phyloP scores from a whole-genome alignment of 2,888 invertebrate species.

The Steinernema scapterisci region DNA sequence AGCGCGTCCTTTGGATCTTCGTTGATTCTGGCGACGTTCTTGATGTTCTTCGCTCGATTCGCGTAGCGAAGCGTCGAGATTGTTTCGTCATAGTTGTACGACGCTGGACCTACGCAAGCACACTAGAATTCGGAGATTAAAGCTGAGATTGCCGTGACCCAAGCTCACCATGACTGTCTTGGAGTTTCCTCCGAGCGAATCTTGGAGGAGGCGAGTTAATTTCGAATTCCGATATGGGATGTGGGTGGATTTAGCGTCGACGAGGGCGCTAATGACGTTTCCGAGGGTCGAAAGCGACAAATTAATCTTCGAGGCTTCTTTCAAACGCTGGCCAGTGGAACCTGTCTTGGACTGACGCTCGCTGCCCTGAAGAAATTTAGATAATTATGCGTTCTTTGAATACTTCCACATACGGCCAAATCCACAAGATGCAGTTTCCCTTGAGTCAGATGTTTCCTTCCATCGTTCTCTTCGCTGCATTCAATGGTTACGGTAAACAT shows the following conservation, averaged over 20 bases:
- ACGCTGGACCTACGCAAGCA: constrained; percentile 95
- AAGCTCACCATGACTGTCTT: constrained; percentile 71
- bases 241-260: constrained; percentile 94
- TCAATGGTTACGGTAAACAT: constrained; percentile 98
- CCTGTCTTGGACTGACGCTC: constrained; percentile 92
- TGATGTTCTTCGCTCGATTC: constrained; percentile 94
- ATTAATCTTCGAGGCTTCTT: constrained; percentile 96
- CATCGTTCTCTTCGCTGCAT: constrained; percentile 84
- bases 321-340: constrained; percentile 78
- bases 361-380: constrained; percentile 77
- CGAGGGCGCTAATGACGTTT: constrained; percentile 95
- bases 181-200: constrained; percentile 77
- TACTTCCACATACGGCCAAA: constrained; percentile 74
- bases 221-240: constrained; percentile 98
- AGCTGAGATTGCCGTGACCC: neutral
- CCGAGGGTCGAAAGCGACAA: constrained; percentile 93
- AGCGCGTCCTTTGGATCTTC: constrained; percentile 96
- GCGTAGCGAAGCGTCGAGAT: constrained; percentile 95
- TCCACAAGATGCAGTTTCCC: constrained; percentile 97
- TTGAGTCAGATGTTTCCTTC: constrained; percentile 85
- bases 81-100: constrained; percentile 93
- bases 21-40: constrained; percentile 92
- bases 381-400: neutral
- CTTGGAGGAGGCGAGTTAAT: constrained; percentile 88
- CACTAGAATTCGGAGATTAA: constrained; percentile 74